Percentiles rank a stretch among this genome's conserved stretches.
These are phyloP conservation scores for Colletes collaris DNA, from an alignment of 2,888 invertebrate genomes.

Conservation along the genomic window DNA sequence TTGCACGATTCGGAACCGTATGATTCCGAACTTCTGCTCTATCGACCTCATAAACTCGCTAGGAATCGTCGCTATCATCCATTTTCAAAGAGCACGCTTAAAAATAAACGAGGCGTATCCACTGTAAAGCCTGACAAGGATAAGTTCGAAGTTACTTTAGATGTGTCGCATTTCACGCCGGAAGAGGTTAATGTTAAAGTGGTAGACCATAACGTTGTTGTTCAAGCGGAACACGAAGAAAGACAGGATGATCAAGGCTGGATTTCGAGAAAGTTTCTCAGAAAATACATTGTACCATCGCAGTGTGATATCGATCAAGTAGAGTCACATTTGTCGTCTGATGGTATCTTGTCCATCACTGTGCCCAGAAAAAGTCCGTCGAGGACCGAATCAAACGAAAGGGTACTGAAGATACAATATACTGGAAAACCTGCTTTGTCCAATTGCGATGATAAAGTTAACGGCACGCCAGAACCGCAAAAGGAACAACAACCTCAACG, in stretches of 20 bases:
- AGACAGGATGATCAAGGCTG: conserved; percentile 90
- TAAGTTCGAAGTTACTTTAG: conserved; percentile 88
- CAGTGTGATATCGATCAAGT: conserved; percentile 88
- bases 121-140: conserved; percentile 87
- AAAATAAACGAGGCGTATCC: conserved; percentile 84
- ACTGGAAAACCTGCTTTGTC: conserved; percentile 68
- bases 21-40: conserved; percentile 44
- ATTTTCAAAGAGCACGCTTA: conserved; percentile 63
- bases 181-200: conserved; percentile 85
- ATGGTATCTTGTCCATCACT: conserved; percentile 91
- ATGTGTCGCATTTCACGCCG: conserved; percentile 89
- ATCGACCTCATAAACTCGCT: conserved; percentile 22
- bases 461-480: conserved; percentile 17
- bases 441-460: conserved; percentile 33
- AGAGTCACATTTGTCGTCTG: conserved; percentile 90
- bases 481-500: conserved; percentile 21
- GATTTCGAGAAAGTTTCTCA: conserved; percentile 91
- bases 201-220: conserved; percentile 87
- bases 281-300: conserved; percentile 88
- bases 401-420: conserved; percentile 66
- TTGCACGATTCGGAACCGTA: conserved; percentile 9
- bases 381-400: conserved; percentile 55
- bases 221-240: conserved; percentile 92
- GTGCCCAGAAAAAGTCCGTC: conserved; percentile 86
- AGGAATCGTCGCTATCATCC: conserved; percentile 58